Percentiles rank a stretch among this genome's conserved stretches.
These are phyloP conservation scores for Colletes gigas DNA, from an alignment of 1,140 invertebrate species.

Conservation along the genomic window DNA sequence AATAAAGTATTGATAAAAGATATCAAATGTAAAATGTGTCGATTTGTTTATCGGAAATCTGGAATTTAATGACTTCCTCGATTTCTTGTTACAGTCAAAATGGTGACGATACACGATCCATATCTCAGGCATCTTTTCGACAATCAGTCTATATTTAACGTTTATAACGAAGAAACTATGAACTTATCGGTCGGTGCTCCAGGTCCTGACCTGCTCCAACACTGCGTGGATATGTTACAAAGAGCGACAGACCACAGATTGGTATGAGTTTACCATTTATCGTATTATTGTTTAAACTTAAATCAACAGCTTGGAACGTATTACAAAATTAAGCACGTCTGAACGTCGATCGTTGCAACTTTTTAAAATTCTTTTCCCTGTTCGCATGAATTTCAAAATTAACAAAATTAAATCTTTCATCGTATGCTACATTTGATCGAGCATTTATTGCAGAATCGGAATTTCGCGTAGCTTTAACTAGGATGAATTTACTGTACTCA, in stretches of 20 bases:
- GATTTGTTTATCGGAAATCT: no score
- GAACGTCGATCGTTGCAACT: not conserved
- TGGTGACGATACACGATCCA: conserved; percentile 67
- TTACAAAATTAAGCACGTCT: not conserved
- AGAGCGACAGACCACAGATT: conserved; percentile 80
- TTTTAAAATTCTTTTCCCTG: not conserved
- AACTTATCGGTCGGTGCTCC: conserved; percentile 83
- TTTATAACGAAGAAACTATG: conserved; percentile 77
- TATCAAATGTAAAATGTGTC: no score
- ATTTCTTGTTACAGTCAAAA: not conserved
- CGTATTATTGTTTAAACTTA: not conserved
- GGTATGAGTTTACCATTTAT: conserved; percentile 68
- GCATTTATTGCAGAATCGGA: conserved; percentile 1
- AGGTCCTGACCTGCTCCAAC: conserved; percentile 80
- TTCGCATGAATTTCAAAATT: not conserved
- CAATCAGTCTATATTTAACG: conserved; percentile 77
- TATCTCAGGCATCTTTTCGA: conserved; percentile 81
- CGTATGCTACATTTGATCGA: not conserved
- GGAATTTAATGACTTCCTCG: not conserved
- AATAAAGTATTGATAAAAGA: no score
- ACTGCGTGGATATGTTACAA: conserved; percentile 79
- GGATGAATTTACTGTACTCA: not conserved
- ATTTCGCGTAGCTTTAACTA: not conserved
- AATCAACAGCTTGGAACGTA: not conserved
- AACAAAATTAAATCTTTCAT: not conserved